Conservation (phyloP, 2,113 vertebrate genomes). For the Climacteris rufus region DNA sequence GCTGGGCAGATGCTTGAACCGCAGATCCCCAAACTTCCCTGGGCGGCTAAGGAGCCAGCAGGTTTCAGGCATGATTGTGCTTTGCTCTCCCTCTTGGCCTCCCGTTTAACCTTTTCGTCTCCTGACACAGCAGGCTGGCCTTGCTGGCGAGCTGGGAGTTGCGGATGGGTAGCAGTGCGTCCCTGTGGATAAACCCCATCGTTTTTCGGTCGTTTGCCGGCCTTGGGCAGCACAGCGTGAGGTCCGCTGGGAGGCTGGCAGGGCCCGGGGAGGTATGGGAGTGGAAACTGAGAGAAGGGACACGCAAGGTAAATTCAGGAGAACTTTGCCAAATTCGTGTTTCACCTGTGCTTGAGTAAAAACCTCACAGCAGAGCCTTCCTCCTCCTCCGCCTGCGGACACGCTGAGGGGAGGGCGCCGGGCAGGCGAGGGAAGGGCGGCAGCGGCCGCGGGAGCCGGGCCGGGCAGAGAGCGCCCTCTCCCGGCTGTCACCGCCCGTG, state of each 20-base stretch:
- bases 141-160: background rate
- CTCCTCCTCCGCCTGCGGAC: too few relatives aligned
- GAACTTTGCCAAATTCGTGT: background rate
- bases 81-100: background rate
- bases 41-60: fast-evolving
- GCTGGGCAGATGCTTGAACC: background rate
- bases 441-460: background rate
- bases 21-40: background rate
- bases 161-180: fast-evolving
- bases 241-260: background rate
- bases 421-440: background rate
- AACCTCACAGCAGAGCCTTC: background rate
- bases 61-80: background rate
- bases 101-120: background rate
- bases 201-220: background rate
- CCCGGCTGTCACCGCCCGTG: background rate
- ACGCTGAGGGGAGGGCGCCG: background rate
- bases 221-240: fast-evolving
- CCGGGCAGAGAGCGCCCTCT: background rate
- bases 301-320: background rate
- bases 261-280: background rate
- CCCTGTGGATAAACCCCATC: background rate
- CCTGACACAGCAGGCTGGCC: background rate
- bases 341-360: background rate
- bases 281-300: background rate